A percentile compares a stretch with the other conserved stretches of the same genome.
phyloP scores from a whole-genome alignment of 2,888 invertebrate genomes.

The Sisyra nigra region DNA sequence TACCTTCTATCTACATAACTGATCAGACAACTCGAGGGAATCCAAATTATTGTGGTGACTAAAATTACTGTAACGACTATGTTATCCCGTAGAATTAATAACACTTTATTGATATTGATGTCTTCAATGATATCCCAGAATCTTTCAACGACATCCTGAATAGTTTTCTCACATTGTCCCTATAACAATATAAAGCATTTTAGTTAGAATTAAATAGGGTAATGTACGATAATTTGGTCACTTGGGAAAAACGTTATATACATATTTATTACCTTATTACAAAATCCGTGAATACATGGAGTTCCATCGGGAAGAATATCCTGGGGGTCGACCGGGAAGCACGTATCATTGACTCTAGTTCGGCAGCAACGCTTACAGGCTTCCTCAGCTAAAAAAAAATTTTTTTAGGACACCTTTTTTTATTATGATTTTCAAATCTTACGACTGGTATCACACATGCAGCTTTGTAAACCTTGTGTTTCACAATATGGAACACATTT shows the following conservation, averaged over 20 bases:
- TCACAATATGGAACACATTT: conserved; percentile 91
- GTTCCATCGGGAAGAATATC: conserved; percentile 87
- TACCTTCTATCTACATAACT: conserved; percentile 57
- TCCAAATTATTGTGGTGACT: conserved; percentile 85
- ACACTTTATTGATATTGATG: conserved; percentile 83
- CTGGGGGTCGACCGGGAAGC: conserved; percentile 74
- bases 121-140: conserved; percentile 98
- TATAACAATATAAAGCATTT: conserved; percentile 28
- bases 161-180: conserved; percentile 89
- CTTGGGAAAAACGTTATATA: too few species aligned
- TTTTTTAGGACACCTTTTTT: background rate
- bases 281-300: conserved; percentile 93
- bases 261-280: conserved; percentile 87
- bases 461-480: conserved; percentile 80
- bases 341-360: conserved; percentile 79
- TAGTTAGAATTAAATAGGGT: too few species aligned
- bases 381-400: conserved; percentile 53
- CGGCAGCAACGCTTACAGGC: conserved; percentile 92
- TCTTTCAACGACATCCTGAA: conserved; percentile 87
- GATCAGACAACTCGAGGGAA: conserved; percentile 80
- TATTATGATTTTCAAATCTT: background rate
- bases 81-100: conserved; percentile 79
- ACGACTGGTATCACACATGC: conserved; percentile 88
- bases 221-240: too few species aligned
- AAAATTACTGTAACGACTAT: conserved; percentile 87